These are phyloP conservation scores for Hedya salicella DNA, from an alignment of 2,888 invertebrate species.

Conservation along the genomic window DNA sequence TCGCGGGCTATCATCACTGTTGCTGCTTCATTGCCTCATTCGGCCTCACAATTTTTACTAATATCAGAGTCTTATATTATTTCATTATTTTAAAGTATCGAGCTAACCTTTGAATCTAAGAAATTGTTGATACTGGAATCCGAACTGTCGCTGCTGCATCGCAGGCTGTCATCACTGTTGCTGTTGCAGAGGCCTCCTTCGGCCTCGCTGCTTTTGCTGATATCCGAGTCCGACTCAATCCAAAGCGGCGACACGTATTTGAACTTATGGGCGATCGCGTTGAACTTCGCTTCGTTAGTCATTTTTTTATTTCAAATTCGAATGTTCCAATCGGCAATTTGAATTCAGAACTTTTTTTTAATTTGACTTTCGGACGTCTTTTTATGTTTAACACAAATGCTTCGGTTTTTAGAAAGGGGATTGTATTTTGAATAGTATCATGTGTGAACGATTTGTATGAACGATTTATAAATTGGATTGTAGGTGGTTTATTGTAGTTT, in stretches of 20 bases:
- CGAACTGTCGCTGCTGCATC: slow-evolving; percentile 65
- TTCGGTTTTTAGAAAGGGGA: neutral
- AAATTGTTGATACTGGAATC: slow-evolving; percentile 77
- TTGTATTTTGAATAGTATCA: neutral
- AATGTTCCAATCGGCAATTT: neutral
- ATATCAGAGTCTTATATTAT: neutral
- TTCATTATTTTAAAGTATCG: neutral
- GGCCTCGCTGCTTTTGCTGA: slow-evolving; percentile 59
- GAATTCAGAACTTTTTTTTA: neutral
- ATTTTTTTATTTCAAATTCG: slow-evolving; percentile 11
- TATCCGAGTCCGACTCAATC: slow-evolving; percentile 79
- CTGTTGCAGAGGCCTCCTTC: slow-evolving; percentile 47
- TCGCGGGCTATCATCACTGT: slow-evolving; percentile 70
- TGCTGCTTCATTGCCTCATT: slow-evolving; percentile 43
- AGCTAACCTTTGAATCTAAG: slow-evolving; percentile 73
- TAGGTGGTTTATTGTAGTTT: slow-evolving; percentile 9
- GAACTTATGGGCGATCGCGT: slow-evolving; percentile 75
- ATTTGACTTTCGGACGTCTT: neutral
- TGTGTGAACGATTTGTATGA: neutral
- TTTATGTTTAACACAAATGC: neutral
- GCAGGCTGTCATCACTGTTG: slow-evolving; percentile 71
- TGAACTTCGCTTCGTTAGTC: slow-evolving; percentile 60
- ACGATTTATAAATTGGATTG: neutral
- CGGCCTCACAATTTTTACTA: too few species aligned
- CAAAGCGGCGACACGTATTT: slow-evolving; percentile 80